Base-by-base conservation (phyloP, 2,888 invertebrate species). In the Microplitis manilae region DNA sequence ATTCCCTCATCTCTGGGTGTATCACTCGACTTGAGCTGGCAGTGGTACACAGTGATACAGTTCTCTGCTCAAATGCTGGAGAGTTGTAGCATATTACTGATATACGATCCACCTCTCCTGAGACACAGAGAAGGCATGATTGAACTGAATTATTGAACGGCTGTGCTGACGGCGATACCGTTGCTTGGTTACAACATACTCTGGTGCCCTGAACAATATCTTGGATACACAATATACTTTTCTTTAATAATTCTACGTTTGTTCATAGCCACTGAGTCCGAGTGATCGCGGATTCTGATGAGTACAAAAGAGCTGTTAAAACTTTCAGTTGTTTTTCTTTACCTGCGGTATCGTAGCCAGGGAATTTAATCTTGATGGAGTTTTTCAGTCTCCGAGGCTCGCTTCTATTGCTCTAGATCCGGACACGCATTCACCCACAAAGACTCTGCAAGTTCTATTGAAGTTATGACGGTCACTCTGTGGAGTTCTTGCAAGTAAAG, bases 51-150 rank as follows among this genome's bases (percentile, higher is more conserved):
- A 38, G 15, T 71, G 41, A 41, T 9, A 68, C 68, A 68, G 15
- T 9, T 17, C 8, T 17, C 7, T 41, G 9, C 41, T 41, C 40
- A 6, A 9, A 39, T 13, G 6, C 9, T 17, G 15, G 38, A 71
- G 15, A 39, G 39, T 20, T 62, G 15, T 17, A 38, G 59, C 71
- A 39, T 62, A n/a, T 38, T 38, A 7, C 15, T 71, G 71, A 71
- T 71, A 71, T 71, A 71, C 62, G 39, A 62, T 71, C 62, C n/a
- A 70, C 38, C 30, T 60, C 61, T 60, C 60, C 9, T 60, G 38
- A 70, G 60, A 70, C 60, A 7, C n/a, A 60, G 40, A 13, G 13
- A 70, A n/a, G n/a, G 70, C 50, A 70, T 38, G 50, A 61, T 30
- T 60, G 13, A 30, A 61, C 13, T 60, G 61, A 61, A 71, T 38